Evolutionary conservation across 2,797 vertebrate genomes (phyloP).

Genomic region (Chaetodon trifasciatus): DNA sequence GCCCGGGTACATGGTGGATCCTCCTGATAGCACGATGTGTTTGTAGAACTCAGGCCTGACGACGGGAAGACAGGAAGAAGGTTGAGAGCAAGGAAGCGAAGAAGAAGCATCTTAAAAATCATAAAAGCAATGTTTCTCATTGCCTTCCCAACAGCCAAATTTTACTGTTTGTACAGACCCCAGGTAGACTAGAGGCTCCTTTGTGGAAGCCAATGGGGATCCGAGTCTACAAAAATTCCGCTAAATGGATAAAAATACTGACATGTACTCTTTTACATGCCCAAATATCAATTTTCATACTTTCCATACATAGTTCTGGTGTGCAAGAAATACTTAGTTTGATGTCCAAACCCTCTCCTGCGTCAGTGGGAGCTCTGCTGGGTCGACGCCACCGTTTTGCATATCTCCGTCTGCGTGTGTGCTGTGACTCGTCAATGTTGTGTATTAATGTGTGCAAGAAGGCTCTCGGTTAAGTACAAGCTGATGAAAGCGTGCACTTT

Average conservation of each 20-base stretch:
- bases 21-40: constrained; percentile 98
- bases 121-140: too few species aligned
- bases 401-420: constrained; percentile 11
- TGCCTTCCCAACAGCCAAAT: neutral
- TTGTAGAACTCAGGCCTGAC: constrained; percentile 98
- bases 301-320: constrained; percentile 34
- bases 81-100: constrained; percentile 12
- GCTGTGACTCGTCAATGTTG: constrained; percentile 2
- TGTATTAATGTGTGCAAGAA: neutral
- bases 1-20: constrained; percentile 99
- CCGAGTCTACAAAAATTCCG: neutral
- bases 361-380: constrained; percentile 3
- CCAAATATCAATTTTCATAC: constrained; percentile 10
- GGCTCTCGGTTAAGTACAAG: neutral
- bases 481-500: neutral
- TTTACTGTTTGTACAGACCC: neutral
- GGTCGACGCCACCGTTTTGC: neutral
- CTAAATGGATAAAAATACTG: neutral
- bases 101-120: neutral
- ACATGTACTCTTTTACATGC: neutral
- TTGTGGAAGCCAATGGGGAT: too few species aligned
- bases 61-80: neutral
- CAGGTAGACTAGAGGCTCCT: too few species aligned
- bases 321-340: constrained; percentile 19
- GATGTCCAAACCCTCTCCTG: constrained; percentile 8